A percentile compares a stretch with the other conserved stretches of the same genome.
Conservation (phyloP, 30 jellyfish, hydroid and myxozoan species). For the Hydractinia echinata region DNA sequence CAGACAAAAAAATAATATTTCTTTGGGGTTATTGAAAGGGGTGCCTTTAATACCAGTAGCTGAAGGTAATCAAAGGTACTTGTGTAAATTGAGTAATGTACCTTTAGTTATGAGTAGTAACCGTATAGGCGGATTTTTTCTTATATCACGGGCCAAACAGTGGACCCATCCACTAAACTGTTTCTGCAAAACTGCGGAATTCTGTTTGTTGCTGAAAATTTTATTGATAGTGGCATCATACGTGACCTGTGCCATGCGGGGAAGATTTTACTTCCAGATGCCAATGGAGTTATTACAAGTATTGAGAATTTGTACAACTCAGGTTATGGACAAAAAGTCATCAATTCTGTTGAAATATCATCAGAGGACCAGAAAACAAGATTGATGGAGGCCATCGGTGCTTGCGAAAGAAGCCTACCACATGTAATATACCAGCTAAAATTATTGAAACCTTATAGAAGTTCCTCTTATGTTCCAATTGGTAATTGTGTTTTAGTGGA, state of each 20-base stretch:
- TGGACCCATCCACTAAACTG: neutral
- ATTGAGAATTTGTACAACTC: neutral
- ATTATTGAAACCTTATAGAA: too few species aligned
- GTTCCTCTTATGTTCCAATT: too few species aligned
- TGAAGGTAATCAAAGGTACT: neutral
- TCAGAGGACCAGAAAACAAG: neutral
- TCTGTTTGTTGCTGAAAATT: slow-evolving; percentile 5
- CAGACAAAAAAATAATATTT: neutral
- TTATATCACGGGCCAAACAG: neutral
- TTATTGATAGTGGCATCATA: neutral
- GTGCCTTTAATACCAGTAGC: slow-evolving; percentile 36
- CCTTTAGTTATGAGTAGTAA: neutral
- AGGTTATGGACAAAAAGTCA: neutral
- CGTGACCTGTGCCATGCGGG: neutral
- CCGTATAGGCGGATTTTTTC: too few species aligned
- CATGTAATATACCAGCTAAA: neutral
- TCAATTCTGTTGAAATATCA: neutral
- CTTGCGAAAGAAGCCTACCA: neutral
- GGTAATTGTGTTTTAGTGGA: too few species aligned
- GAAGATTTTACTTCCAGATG: neutral
- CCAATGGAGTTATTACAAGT: neutral
- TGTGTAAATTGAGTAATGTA: neutral
- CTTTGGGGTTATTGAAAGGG: slow-evolving; percentile 37
- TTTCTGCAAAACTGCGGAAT: slow-evolving; percentile 8
- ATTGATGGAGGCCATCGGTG: neutral